phyloP scores from a whole-genome alignment of 2,113 vertebrate genomes.

The Pollimyrus isidori region DNA sequence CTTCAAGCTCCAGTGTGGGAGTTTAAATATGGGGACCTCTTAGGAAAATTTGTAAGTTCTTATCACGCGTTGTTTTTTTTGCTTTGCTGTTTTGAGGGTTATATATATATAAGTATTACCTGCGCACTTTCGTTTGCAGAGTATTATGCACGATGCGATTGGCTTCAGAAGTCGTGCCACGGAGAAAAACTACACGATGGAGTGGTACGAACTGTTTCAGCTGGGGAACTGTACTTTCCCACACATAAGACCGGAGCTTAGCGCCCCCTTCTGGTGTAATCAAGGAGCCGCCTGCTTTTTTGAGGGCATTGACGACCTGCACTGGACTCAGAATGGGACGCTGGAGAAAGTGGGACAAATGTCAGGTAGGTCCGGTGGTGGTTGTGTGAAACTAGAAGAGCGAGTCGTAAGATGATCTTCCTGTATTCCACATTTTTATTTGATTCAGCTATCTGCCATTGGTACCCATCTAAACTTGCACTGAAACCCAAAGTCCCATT shows the following conservation, averaged over 20 bases:
- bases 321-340: constrained; percentile 92
- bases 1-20: constrained; percentile 95
- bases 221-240: constrained; percentile 97
- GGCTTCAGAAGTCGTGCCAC: constrained; percentile 77
- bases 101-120: background rate
- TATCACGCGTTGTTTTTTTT: background rate
- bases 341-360: constrained; percentile 76
- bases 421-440: background rate
- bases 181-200: constrained; percentile 83
- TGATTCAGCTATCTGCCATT: background rate
- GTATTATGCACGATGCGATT: constrained; percentile 94
- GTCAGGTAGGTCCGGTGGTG: constrained; percentile 62
- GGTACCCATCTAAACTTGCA: background rate
- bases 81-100: background rate
- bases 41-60: constrained; percentile 79
- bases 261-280: constrained; percentile 91
- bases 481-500: background rate
- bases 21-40: constrained; percentile 83
- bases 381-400: background rate
- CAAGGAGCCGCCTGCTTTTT: constrained; percentile 97
- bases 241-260: constrained; percentile 67
- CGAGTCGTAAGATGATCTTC: background rate
- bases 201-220: constrained; percentile 98
- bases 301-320: constrained; percentile 82
- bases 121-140: constrained; percentile 54